These are phyloP conservation scores for Arenaria interpres DNA, from an alignment of 2,113 vertebrate genomes.

Conservation along the genomic window DNA sequence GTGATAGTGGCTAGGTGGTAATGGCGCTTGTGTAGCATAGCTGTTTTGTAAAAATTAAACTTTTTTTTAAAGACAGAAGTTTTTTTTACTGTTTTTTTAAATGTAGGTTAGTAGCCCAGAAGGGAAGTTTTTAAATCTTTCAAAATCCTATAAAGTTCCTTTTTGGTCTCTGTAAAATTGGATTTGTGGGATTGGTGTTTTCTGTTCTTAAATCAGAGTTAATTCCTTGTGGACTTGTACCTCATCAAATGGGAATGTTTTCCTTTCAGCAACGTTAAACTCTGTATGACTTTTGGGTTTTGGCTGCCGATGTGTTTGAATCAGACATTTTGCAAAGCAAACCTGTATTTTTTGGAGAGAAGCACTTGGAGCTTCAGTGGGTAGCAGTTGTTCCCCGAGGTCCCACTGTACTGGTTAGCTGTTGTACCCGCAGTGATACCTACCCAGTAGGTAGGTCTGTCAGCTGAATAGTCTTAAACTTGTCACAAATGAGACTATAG, in stretches of 20 bases:
- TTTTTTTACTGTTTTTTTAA: not conserved
- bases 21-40: not conserved
- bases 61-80: not conserved
- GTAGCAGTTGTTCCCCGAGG: not conserved
- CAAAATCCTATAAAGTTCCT: not conserved
- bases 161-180: not conserved
- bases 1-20: not conserved
- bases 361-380: not conserved
- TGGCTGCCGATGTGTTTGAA: not conserved
- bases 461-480: not conserved
- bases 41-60: not conserved
- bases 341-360: not conserved
- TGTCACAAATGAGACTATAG: not conserved
- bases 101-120: not conserved
- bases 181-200: not conserved
- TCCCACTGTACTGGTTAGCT: not conserved
- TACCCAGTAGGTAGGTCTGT: not conserved
- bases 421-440: not conserved
- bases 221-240: not conserved
- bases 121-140: not conserved
- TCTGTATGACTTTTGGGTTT: not conserved
- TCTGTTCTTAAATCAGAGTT: not conserved
- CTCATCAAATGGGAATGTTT: not conserved
- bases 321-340: not conserved
- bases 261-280: not conserved